phyloP scores from a whole-genome alignment of 2,113 vertebrate genomes.

The Planiliza haematocheilus region DNA sequence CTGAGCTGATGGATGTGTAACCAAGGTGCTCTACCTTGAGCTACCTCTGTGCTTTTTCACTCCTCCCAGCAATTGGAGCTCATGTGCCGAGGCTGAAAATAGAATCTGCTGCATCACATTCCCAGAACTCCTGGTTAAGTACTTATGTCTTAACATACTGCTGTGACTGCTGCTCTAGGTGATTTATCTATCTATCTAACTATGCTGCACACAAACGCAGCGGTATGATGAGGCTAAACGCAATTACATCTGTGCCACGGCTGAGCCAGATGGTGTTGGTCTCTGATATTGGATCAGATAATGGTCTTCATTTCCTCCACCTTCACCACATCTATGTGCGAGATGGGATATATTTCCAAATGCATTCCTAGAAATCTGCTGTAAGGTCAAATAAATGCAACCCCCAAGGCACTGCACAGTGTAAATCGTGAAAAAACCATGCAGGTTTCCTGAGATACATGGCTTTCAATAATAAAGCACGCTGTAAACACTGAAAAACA shows the following conservation, averaged over 20 bases:
- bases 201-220: neutral
- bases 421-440: neutral
- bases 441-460: neutral
- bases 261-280: conserved; percentile 12
- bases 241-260: conserved; percentile 15
- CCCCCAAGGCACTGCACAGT: neutral
- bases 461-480: neutral
- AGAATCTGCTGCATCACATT: conserved; percentile 65
- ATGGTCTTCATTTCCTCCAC: conserved; percentile 27
- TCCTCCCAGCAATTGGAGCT: conserved; percentile 18
- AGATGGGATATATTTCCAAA: conserved; percentile 14
- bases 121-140: conserved; percentile 28
- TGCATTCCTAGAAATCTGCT: conserved; percentile 20
- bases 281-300: conserved; percentile 39
- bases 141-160: conserved; percentile 14
- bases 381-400: conserved; percentile 8
- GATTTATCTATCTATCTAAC: neutral
- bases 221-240: conserved; percentile 6
- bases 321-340: conserved; percentile 15
- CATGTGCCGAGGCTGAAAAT: conserved; percentile 57
- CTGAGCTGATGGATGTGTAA: conserved; percentile 48
- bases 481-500: too few relatives aligned
- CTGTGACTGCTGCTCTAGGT: conserved; percentile 27
- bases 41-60: conserved; percentile 29
- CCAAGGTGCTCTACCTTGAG: conserved; percentile 49